Evolutionary conservation across 2,113 vertebrate genomes (phyloP).

Genomic region (Callithrix jacchus): DNA sequence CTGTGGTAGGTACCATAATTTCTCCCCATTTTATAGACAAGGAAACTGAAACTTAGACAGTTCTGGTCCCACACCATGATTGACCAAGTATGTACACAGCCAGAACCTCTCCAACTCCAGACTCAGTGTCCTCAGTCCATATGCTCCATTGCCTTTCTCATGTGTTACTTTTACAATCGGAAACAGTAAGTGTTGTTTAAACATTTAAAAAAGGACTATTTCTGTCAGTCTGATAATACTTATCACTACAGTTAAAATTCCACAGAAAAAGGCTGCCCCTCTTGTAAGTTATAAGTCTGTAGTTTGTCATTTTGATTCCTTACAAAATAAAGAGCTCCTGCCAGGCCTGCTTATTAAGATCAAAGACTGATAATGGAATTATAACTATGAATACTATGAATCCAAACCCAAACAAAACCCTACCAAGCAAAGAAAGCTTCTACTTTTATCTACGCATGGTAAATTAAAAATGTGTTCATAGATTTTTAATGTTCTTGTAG

Average conservation of each 20-base stretch:
- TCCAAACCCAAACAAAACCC: neutral
- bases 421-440: slow-evolving; percentile 7
- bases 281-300: neutral
- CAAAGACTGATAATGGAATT: neutral
- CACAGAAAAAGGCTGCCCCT: neutral
- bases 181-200: slow-evolving; percentile 3
- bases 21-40: neutral
- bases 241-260: slow-evolving; percentile 1
- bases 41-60: neutral
- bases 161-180: neutral
- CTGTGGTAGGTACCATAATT: neutral
- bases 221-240: neutral
- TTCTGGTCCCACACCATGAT: neutral
- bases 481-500: neutral
- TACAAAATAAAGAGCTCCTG: slow-evolving; percentile 5
- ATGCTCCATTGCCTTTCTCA: neutral
- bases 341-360: neutral
- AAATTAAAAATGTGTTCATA: neutral
- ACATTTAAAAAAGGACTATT: neutral
- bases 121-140: neutral
- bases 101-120: neutral
- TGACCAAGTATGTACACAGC: neutral
- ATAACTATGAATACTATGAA: neutral
- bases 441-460: slow-evolving; percentile 4
- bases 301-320: slow-evolving; percentile 8